Percentiles rank a stretch among this genome's conserved stretches.
Conservation (phyloP, 2,113 vertebrate species). For the Mormyrus iriodes region DNA sequence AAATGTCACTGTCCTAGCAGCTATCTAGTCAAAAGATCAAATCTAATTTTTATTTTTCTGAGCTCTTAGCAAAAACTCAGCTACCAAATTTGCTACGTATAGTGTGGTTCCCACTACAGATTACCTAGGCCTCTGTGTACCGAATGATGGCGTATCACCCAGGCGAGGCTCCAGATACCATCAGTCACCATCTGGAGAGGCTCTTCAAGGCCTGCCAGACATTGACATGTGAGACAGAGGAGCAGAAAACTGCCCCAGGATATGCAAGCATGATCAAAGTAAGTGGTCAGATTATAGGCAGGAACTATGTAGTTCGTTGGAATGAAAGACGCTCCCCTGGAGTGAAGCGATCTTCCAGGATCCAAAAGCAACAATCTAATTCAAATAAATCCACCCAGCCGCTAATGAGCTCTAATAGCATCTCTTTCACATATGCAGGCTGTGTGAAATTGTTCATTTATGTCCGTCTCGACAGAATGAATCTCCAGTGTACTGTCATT, state of each 20-base stretch:
- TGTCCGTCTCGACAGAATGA: background rate
- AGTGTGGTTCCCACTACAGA: background rate
- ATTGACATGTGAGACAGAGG: background rate
- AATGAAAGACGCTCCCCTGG: background rate
- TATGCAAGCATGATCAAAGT: background rate
- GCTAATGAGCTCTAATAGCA: background rate
- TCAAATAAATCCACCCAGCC: background rate
- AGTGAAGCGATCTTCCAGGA: background rate
- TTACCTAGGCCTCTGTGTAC: background rate
- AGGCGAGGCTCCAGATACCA: background rate
- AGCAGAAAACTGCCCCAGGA: no score
- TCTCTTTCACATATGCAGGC: conserved; percentile 11
- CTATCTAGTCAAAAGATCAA: background rate
- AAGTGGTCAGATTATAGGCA: background rate
- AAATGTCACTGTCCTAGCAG: background rate
- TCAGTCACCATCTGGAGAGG: background rate
- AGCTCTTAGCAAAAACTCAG: background rate
- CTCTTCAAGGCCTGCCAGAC: background rate
- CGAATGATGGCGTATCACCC: background rate
- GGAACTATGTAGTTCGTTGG: background rate
- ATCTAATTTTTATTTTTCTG: background rate
- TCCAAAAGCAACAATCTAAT: conserved; percentile 11
- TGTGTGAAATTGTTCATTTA: background rate
- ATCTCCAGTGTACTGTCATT: conserved; percentile 1
- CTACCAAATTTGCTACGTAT: background rate